Evolutionary conservation across 2,888 invertebrate genomes (phyloP), one percentile per base, ranked within the genome.

Genomic region (Beris chalybata): DNA sequence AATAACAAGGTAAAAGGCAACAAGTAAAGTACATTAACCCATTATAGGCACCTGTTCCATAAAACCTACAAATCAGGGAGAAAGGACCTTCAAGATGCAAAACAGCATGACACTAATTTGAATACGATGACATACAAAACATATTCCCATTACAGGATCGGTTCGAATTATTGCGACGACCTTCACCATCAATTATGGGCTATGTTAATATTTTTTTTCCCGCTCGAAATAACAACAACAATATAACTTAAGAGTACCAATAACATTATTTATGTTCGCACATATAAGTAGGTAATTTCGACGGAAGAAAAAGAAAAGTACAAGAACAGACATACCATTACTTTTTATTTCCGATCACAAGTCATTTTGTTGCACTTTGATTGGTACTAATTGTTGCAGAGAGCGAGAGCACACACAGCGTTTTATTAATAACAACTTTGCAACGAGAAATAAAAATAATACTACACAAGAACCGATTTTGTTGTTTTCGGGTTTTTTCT

Each of bases 391-490:
- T 61, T 61, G 61, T 52, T 52, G 52, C 52, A 61, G 38, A 32
- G 48, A 59, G n/a, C 50, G 50, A 38, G 58, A 48, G 31, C 15
- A 48, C 61, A 38, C 61, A 29, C 47, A 29, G 58, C 48, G 15
- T 15, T 50, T 52, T 61, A 11, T 22, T 38, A 61, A 52, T 61
- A 61, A 61, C 38, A 50, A 50, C 52, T 50, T 50, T 50, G 50
- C 50, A 61, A 61, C 50, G 43, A 61, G 38, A 61, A 61, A 61
- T 61, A 61, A 61, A 61, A 61, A 32, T 61, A 50, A 61, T 61
- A 52, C 52, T 61, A 52, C 50, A 50, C 61, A 61, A 50, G 50
- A 50, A 48, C 15, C 54, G 31, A 59, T 48, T 47, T 32, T 57
- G 57, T 30, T 31, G 48, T 59, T 59, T 59, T 32, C 48, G n/a